These are phyloP conservation scores for Eilema caniola DNA, from an alignment of 2,888 invertebrate genomes.

Conservation along the genomic window DNA sequence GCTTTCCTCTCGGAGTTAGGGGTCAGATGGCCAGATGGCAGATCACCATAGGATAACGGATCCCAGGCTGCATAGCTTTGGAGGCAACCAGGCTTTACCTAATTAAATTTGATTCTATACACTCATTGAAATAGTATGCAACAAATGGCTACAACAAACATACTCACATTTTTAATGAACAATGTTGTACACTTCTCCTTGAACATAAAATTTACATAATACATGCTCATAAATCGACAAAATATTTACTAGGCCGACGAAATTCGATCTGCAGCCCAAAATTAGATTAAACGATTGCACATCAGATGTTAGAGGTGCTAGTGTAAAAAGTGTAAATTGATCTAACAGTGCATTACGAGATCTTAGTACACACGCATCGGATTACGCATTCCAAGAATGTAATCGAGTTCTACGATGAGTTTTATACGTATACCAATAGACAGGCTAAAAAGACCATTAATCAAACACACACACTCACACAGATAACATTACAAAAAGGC, in stretches of 20 bases:
- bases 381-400: constrained; percentile 15
- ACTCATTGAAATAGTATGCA: not conserved
- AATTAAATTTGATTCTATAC: too few relatives aligned
- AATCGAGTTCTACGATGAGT: not conserved
- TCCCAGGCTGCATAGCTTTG: too few relatives aligned
- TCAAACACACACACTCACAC: too few relatives aligned
- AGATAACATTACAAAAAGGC: too few relatives aligned
- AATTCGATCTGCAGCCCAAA: constrained; percentile 40
- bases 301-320: constrained; percentile 18
- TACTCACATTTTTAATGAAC: too few relatives aligned
- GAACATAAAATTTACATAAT: not conserved
- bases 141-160: not conserved
- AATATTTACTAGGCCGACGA: constrained; percentile 5
- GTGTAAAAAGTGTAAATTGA: constrained; percentile 51
- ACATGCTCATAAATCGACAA: not conserved
- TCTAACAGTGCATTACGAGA: constrained; percentile 34
- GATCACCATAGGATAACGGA: too few relatives aligned
- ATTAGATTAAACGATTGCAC: constrained; percentile 40
- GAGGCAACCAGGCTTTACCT: too few relatives aligned
- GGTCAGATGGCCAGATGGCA: too few relatives aligned
- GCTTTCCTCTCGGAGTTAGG: too few relatives aligned
- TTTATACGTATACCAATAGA: too few relatives aligned
- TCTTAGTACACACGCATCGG: constrained; percentile 7
- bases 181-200: not conserved
- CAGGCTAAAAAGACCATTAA: too few relatives aligned